These are phyloP conservation scores for Chelonus formosanus DNA, from an alignment of 2,888 invertebrate genomes.

Conservation along the genomic window DNA sequence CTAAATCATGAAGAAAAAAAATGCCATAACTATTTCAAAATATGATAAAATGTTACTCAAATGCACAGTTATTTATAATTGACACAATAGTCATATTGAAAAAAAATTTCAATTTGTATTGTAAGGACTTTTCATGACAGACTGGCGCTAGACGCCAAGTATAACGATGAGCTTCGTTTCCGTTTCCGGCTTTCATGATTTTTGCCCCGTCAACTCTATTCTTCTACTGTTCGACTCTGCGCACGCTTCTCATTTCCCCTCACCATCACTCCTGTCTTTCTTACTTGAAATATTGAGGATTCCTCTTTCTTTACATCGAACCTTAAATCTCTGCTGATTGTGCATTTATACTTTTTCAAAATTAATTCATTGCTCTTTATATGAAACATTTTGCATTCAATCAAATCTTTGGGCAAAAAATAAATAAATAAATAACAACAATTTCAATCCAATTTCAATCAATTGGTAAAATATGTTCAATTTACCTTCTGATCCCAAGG, in stretches of 20 bases:
- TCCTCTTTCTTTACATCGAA: conserved; percentile 12
- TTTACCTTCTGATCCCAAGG: too few relatives aligned
- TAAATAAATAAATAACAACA: too few relatives aligned
- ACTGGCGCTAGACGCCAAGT: conserved; percentile 33
- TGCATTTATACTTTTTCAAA: not conserved
- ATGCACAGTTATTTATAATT: too few relatives aligned
- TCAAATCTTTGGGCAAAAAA: too few relatives aligned
- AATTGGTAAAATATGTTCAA: not conserved
- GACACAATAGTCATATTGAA: not conserved
- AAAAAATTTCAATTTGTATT: conserved; percentile 27
- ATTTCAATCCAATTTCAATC: too few relatives aligned
- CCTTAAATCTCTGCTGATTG: conserved; percentile 13
- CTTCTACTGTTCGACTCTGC: conserved; percentile 40
- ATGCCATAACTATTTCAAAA: too few relatives aligned
- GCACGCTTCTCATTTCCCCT: conserved; percentile 14
- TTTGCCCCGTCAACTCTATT: conserved; percentile 58
- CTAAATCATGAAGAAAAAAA: not conserved
- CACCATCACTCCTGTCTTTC: conserved; percentile 1
- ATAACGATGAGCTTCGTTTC: conserved; percentile 57
- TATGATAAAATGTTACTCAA: too few relatives aligned
- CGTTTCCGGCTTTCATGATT: conserved; percentile 56
- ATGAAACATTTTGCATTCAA: not conserved
- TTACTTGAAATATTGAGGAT: conserved; percentile 16
- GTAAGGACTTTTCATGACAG: conserved; percentile 27
- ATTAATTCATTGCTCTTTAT: not conserved